phyloP scores from a whole-genome alignment of 2,797 vertebrate species.

The Tapera naevia region DNA sequence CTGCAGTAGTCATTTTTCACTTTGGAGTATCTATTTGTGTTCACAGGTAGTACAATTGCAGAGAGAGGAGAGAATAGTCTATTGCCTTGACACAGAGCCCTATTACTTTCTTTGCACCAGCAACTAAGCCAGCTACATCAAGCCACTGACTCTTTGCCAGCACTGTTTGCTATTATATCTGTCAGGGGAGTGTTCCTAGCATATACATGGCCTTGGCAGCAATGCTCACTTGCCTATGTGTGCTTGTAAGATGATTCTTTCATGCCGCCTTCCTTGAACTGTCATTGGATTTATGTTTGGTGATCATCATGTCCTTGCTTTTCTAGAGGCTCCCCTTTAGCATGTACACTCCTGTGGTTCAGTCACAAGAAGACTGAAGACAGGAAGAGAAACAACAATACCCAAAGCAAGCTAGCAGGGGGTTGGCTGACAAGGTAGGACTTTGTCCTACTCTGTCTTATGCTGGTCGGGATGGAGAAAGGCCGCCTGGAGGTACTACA shows the following conservation, averaged over 20 bases:
- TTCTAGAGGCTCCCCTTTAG: not conserved
- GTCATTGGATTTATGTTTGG: not conserved
- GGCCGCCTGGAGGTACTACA: not conserved
- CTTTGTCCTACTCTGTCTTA: constrained; percentile 34
- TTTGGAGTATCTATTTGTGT: not conserved
- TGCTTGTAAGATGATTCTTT: not conserved
- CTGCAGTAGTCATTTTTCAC: rapidly evolving
- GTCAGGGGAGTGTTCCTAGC: not conserved
- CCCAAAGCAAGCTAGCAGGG: not conserved
- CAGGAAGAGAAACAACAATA: not conserved
- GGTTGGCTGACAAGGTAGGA: not conserved
- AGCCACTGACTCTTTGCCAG: not conserved
- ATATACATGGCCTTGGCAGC: not conserved
- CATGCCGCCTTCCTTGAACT: not conserved
- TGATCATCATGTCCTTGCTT: not conserved
- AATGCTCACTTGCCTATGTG: not conserved
- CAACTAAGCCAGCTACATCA: not conserved
- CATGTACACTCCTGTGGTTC: not conserved
- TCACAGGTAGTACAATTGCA: not conserved
- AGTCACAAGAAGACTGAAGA: not conserved
- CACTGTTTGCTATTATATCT: not conserved
- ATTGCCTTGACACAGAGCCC: not conserved
- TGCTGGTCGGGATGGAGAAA: not conserved
- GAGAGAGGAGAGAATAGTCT: not conserved
- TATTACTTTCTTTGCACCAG: not conserved